Base-by-base conservation (phyloP, 2,888 invertebrate species). In the Synergus japonicus region DNA sequence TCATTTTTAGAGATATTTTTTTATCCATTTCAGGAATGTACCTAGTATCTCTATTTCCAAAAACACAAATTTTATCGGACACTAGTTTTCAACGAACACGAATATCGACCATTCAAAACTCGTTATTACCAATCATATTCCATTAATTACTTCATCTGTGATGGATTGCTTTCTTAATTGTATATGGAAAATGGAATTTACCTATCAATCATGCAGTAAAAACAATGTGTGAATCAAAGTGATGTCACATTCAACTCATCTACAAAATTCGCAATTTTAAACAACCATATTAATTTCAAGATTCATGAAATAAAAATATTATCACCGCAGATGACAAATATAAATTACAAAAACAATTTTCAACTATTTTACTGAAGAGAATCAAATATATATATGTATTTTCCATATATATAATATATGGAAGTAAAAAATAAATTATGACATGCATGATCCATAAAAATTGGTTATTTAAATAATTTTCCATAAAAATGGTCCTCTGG, bases 161-260 rank as follows among this genome's bases (percentile, higher is more conserved):
- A 69, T 69, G 67, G 46, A 69, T 69, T 49, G 67, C 67, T 69
- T 49, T 69, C 46, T 29, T 67, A 67, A 67, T 46, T 67, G 67
- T 46, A 46, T 29, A 67, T 67, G 46, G 46, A 67, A 67, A 67
- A 46, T 67, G 15, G 67, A 67, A 44, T 46, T 22, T 46, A 15
- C 10, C 67, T 46, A 67, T 67, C 67, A 44, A 67, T 67, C 67
- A 67, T 67, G 22, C 22, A 67, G 46, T 44, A 46, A 44, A 49
- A 67, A 69, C 18, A 69, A 7, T 69, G 46, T 13, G 8, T 22
- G 46, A 49, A 49, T 69, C 13, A 49, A 12, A 69, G 46, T 29
- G 18, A 69, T 49, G 29, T 69, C 29, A 29, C 18, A 46, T 69
- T 22, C 67, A 49, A 49, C 46, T 46, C 46, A 29, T 69, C 46